Evolutionary conservation across 2,888 invertebrate genomes (phyloP).

Genomic region (Lasioglossum vierecki): DNA sequence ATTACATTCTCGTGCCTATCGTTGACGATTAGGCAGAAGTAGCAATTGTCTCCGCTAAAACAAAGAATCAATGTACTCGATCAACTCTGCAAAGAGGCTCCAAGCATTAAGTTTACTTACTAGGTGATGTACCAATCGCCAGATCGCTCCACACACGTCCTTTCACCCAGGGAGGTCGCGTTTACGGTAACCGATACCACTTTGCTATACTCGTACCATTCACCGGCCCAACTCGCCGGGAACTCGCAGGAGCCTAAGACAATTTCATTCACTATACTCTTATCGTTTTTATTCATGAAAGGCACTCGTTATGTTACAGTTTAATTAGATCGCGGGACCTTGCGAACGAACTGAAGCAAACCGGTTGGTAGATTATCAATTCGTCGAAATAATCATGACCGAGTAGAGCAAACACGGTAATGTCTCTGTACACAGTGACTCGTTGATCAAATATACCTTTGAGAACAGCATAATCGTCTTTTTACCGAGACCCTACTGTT

Average conservation of each 20-base stretch:
- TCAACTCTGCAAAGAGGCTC: not conserved
- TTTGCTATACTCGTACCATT: conserved; percentile 91
- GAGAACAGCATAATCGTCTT: not conserved
- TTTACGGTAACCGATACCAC: conserved; percentile 81
- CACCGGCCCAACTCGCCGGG: conserved; percentile 88
- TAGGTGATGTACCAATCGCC: conserved; percentile 86
- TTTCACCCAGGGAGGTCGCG: conserved; percentile 86
- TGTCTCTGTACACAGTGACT: not conserved
- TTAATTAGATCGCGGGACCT: not conserved
- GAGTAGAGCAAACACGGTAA: not conserved
- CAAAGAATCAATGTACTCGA: conserved; percentile 25
- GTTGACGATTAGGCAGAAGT: conserved; percentile 85
- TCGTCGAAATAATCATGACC: not conserved
- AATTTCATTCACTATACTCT: conserved; percentile 54
- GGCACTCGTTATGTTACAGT: not conserved
- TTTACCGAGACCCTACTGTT: not conserved
- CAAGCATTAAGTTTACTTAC: conserved; percentile 69
- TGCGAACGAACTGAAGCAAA: not conserved
- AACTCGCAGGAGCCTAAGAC: conserved; percentile 89
- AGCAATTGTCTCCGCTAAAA: conserved; percentile 84
- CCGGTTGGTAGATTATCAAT: not conserved
- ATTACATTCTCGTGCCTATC: conserved; percentile 85
- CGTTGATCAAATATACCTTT: not conserved
- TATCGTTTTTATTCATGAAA: not conserved
- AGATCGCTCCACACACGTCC: conserved; percentile 87